These are phyloP conservation scores for Sitta carolinensis DNA, from an alignment of 2,797 vertebrate species.

Conservation along the genomic window DNA sequence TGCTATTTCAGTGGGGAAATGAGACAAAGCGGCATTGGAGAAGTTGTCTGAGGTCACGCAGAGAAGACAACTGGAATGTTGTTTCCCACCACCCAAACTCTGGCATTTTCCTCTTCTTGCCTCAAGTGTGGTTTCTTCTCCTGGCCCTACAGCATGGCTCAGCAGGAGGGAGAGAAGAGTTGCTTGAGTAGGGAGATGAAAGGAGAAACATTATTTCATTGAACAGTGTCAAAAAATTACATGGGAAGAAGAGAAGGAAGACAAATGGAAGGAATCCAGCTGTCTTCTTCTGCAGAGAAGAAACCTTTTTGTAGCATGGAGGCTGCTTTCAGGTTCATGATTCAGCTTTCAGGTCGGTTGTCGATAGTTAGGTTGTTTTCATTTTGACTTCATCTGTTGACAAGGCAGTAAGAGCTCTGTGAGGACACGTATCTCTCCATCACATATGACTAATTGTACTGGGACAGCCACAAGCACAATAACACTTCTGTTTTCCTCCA, in stretches of 20 bases:
- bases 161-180: neutral
- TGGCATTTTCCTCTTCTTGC: neutral
- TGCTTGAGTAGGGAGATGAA: neutral
- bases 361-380: conserved; percentile 49
- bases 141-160: neutral
- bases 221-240: neutral
- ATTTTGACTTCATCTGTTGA: conserved; percentile 50
- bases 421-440: conserved; percentile 21
- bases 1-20: neutral
- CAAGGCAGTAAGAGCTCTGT: neutral
- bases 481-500: conserved; percentile 45
- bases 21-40: neutral
- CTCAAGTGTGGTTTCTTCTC: neutral
- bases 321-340: conserved; percentile 18
- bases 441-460: conserved; percentile 60
- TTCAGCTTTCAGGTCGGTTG: conserved; percentile 17
- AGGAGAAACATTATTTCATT: neutral
- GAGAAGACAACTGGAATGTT: neutral
- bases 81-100: neutral
- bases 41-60: neutral
- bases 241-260: neutral
- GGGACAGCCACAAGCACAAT: neutral
- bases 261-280: neutral
- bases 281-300: neutral
- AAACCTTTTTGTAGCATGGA: neutral